Evolutionary conservation across 2,113 vertebrate species (phyloP), one percentile per base, ranked within the genome.

Genomic region (Pholis gunnellus): DNA sequence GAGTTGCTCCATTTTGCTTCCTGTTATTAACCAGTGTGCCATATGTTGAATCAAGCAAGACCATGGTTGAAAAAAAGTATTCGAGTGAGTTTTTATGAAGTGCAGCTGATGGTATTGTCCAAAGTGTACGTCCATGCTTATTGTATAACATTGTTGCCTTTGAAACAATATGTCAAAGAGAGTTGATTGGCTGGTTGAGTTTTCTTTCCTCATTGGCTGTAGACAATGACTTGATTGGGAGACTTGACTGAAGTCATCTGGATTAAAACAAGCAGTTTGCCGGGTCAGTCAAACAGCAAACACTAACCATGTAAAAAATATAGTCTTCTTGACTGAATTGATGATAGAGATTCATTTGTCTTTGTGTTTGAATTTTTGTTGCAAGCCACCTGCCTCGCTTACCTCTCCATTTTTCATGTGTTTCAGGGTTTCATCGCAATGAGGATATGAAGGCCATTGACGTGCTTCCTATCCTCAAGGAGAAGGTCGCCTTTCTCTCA

Each of bases 361-460:
- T 56, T 8, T n/a, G 13, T 75, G 31, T 15, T 29, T 83, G 25
- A 17, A 61, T 52, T 74, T 63, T 3, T n/a, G 2, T 31, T 36
- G 20, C 0, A 0, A 61, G 18, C 9, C 34, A 68, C 17, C 34
- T 56, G 7, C 64, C 17, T 56, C 69, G 17, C 64, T 81, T 25
- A 81, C 25, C 13, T 36, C 3, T 70, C 17, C 65, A 4, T 29
- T 42, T 71, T 29, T 85, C 7, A 25, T 92, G 27, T 93, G 25
- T 94, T 95, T 75, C 82, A 99, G 98, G 98, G 87, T 99, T 98
- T 94, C 98, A 97, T 90, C 98, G 97, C 96, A 99, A 99, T 93
- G 98, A 99, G 94, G 97, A 97, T 83, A 97, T 98, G 96, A 99
- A 99, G 93, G 98, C 98, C 79, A 97, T 99, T 88, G 98, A 99